Conservation (phyloP, 2,797 vertebrate species). For the Acanthornis magna region DNA sequence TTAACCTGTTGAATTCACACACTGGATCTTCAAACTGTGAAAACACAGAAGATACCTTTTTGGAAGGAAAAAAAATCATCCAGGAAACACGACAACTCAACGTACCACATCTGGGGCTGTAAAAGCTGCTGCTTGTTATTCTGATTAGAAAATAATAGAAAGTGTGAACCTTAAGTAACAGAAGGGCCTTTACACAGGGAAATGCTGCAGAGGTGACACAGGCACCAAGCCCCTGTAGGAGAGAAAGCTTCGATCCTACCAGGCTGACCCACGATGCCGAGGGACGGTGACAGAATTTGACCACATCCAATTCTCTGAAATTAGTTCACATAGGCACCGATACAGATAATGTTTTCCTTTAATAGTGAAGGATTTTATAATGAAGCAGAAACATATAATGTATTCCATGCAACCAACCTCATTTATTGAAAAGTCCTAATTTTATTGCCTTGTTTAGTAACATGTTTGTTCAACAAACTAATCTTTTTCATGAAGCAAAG, state of each 20-base stretch:
- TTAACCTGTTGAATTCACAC: neutral
- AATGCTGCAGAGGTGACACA: neutral
- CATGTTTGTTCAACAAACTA: slow-evolving; percentile 80
- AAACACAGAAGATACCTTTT: neutral
- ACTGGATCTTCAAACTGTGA: neutral
- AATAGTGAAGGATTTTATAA: slow-evolving; percentile 48
- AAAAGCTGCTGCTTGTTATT: neutral
- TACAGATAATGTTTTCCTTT: slow-evolving; percentile 25
- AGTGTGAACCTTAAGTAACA: neutral
- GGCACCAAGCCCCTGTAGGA: neutral
- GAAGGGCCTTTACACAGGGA: neutral
- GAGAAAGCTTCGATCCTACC: fast-evolving
- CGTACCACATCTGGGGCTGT: neutral
- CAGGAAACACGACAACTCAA: fast-evolving
- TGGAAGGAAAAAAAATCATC: neutral
- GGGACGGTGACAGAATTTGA: neutral
- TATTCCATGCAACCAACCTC: slow-evolving; percentile 76
- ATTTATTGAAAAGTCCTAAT: slow-evolving; percentile 79
- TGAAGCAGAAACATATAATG: slow-evolving; percentile 71
- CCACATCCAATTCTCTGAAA: slow-evolving; percentile 26
- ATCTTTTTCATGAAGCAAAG: slow-evolving; percentile 82
- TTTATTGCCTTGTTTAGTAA: slow-evolving; percentile 80
- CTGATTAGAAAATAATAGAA: neutral
- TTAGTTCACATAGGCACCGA: slow-evolving; percentile 39
- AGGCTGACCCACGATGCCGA: fast-evolving